Base-by-base conservation (phyloP, 1,140 invertebrate species). In the Drosophila saltans region DNA sequence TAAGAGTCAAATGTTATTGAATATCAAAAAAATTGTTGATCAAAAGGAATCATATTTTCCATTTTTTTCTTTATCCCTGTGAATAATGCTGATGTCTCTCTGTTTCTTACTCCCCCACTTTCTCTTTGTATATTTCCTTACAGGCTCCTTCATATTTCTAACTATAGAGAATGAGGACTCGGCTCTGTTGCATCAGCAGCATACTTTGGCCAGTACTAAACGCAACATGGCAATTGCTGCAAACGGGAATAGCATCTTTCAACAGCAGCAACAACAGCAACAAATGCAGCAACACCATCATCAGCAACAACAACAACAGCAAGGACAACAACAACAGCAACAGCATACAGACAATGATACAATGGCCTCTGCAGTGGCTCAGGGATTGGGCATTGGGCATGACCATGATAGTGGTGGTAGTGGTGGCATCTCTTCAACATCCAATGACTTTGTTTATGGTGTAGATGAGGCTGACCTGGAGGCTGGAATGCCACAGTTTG, bases 121-220 rank as follows among this genome's bases (percentile, higher is more conserved):
- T 26, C 52, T 41, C 39, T 81, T 69, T 62, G 56, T 57, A 11
- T 30, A 33, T 30, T 69, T 80, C 33, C 36, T 65, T 72, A 61
- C 79, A 58, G 97, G 97, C 16, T 98, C 97, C 40, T 97, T 99
- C 89, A 97, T 98, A 79, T 99, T 99, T 91, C 93, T 98, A 43
- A 96, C 97, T 21, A 96, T 98, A 40, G 98, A 99, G 93, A 96
- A 96, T 43, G 95, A 93, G 85, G 94, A 94, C 90, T 96, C 94
- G 39, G 83, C 83, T 93, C 95, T 95, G 77, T 94, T 95, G 76
- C 94, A 94, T 82, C 95, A 95, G 77, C 94, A 95, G 80, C 94
- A 94, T 77, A 95, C 95, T 8, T 82, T 95, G 45, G 94, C 95
- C 1, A 94, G 94, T 8, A 95, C 94, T 10, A 81, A 94, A 93